Base-by-base conservation (phyloP, 2,113 vertebrate genomes). In the Callospermophilus lateralis region DNA sequence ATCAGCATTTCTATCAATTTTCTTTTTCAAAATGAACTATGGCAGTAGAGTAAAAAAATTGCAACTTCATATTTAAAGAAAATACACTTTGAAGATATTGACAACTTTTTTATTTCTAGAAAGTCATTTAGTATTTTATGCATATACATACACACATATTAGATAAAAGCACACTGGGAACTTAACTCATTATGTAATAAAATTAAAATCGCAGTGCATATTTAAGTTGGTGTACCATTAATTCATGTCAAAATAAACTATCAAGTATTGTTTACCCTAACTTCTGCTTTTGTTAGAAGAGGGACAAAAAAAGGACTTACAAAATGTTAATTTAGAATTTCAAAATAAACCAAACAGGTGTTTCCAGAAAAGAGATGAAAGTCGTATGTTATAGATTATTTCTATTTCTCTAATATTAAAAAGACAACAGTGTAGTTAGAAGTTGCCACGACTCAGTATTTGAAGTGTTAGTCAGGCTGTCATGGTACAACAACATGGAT, bases 381-480 rank as follows among this genome's bases (percentile, higher is more conserved):
- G 1, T 24, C 4, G 22, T 93, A 74, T 17, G 53, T 28, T 17
- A 4, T 37, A 70, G 17, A 39, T 30, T 53, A 58, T 48, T 37
- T 45, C 15, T 72, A 20, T 63, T 96, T 58, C 87, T 72, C 87
- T 92, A 22, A 16, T 76, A 92, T 91, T 55, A 61, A 84, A 48
- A 39, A 93, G 84, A 97, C 16, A 67, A 39, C 11, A 87, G 53
- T 96, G 63, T 76, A 84, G 67, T 94, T 93, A 90, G 76, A 67
- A 85, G 70, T 58, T 94, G 92, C 87, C 93, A 48, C 84, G 76
- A 94, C 63, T 53, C 95, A 96, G 39, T 53, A 87, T 48, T 51
- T 97, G 97, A 96, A 97, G 97, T 98, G 98, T 93, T 93, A 95
- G 61, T 90, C 32, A 84, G 97, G 13, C 77, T 95, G 55, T 58